Conservation (phyloP, 2,888 invertebrate species). For the Machimus atricapillus region DNA sequence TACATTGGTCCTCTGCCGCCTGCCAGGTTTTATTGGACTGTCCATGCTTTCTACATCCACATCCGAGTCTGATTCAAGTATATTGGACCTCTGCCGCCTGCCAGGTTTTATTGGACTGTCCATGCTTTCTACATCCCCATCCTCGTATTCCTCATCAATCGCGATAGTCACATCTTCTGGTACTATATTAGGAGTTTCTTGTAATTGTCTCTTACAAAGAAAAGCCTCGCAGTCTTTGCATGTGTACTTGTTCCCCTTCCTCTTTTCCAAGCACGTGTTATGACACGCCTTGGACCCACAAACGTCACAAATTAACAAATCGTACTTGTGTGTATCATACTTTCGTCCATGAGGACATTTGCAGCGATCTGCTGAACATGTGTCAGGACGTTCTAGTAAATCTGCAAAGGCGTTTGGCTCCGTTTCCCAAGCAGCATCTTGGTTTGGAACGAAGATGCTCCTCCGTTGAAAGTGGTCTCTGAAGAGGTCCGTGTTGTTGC, state of each 20-base stretch:
- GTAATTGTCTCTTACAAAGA: not conserved
- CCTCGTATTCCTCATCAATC: slow-evolving; percentile 4
- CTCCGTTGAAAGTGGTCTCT: slow-evolving; percentile 67
- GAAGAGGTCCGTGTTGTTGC: slow-evolving; percentile 75
- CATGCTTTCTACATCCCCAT: slow-evolving; percentile 15
- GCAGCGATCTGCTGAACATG: slow-evolving; percentile 70
- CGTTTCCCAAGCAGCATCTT: slow-evolving; percentile 85
- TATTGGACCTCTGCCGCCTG: not conserved
- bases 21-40: not conserved
- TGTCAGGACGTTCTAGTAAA: slow-evolving; percentile 68
- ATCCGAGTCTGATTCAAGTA: not conserved
- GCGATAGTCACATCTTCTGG: not conserved
- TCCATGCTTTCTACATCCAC: slow-evolving; percentile 17
- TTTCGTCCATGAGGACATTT: slow-evolving; percentile 67
- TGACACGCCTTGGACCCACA: slow-evolving; percentile 55
- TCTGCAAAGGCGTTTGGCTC: slow-evolving; percentile 79
- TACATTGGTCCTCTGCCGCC: not conserved
- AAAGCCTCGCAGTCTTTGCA: slow-evolving; percentile 40
- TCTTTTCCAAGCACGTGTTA: slow-evolving; percentile 42
- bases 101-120: not conserved
- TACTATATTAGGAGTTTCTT: not conserved
- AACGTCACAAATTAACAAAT: slow-evolving; percentile 51
- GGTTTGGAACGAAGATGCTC: slow-evolving; percentile 82
- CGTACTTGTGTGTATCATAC: slow-evolving; percentile 49
- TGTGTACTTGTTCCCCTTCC: not conserved